Conservation (phyloP, 2,113 vertebrate species). For the Arizona elegans region DNA sequence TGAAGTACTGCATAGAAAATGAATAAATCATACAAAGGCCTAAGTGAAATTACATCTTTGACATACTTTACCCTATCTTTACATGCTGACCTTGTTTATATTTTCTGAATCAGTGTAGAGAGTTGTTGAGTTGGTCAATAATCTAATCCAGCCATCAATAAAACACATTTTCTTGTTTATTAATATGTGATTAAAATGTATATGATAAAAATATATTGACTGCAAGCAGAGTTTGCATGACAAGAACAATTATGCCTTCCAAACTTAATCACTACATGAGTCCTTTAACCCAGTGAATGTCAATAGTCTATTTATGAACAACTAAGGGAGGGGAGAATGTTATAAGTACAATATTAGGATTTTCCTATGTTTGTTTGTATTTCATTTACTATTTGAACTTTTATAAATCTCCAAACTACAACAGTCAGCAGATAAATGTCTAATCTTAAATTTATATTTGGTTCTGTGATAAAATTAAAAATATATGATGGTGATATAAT, state of each 20-base stretch:
- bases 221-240: constrained; percentile 65
- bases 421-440: constrained; percentile 37
- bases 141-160: constrained; percentile 81
- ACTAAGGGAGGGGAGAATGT: constrained; percentile 33
- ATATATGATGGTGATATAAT: background rate
- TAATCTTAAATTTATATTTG: constrained; percentile 23
- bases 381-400: constrained; percentile 35
- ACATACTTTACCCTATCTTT: constrained; percentile 61
- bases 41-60: constrained; percentile 41
- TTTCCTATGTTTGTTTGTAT: constrained; percentile 56
- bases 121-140: constrained; percentile 73
- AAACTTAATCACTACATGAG: constrained; percentile 67
- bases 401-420: constrained; percentile 30
- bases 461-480: constrained; percentile 40
- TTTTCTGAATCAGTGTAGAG: constrained; percentile 67
- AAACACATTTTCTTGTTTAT: constrained; percentile 80
- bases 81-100: constrained; percentile 76
- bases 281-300: constrained; percentile 61
- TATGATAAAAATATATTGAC: constrained; percentile 83
- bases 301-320: constrained; percentile 72
- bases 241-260: constrained; percentile 76
- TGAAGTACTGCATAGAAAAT: background rate
- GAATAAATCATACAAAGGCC: background rate
- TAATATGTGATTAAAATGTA: constrained; percentile 86
- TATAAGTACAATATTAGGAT: constrained; percentile 55